phyloP scores from a whole-genome alignment of 1,140 invertebrate species.

The Drosophila ficusphila region DNA sequence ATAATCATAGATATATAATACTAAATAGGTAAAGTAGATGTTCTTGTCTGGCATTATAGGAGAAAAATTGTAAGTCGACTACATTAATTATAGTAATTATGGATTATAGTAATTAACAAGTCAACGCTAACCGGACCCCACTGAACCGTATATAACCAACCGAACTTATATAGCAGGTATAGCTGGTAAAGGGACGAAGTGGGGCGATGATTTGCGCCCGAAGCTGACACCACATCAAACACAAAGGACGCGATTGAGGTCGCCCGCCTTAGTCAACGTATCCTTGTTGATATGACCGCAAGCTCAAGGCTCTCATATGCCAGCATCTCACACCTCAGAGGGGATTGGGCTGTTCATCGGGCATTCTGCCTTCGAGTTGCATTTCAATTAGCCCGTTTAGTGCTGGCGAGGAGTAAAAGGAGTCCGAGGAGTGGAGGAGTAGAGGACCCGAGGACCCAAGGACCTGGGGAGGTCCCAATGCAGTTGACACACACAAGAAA shows the following conservation, averaged over 20 bases:
- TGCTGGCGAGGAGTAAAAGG: constrained; percentile 4
- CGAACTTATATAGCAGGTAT: neutral
- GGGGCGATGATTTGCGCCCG: constrained; percentile 1
- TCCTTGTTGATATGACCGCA: constrained; percentile 50
- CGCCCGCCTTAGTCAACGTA: constrained; percentile 29
- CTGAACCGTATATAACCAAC: neutral
- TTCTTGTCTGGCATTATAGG: too few relatives aligned
- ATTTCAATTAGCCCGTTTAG: constrained; percentile 47
- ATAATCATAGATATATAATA: too few relatives aligned
- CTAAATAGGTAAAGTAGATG: too few relatives aligned
- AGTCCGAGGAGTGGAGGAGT: too few relatives aligned
- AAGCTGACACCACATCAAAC: constrained; percentile 38
- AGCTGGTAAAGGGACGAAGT: neutral
- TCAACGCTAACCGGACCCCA: neutral
- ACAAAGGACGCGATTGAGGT: constrained; percentile 48
- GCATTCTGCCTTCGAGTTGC: constrained; percentile 17
- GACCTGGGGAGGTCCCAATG: neutral
- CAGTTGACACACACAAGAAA: constrained; percentile 16
- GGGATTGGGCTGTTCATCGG: neutral
- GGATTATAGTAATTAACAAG: too few relatives aligned
- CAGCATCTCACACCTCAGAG: constrained; percentile 34
- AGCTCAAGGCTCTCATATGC: constrained; percentile 43
- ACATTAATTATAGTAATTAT: too few relatives aligned
- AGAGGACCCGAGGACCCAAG: neutral
- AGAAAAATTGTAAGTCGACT: too few relatives aligned